Conservation (phyloP, 2,797 vertebrate genomes). For the Sorex maritimensis region DNA sequence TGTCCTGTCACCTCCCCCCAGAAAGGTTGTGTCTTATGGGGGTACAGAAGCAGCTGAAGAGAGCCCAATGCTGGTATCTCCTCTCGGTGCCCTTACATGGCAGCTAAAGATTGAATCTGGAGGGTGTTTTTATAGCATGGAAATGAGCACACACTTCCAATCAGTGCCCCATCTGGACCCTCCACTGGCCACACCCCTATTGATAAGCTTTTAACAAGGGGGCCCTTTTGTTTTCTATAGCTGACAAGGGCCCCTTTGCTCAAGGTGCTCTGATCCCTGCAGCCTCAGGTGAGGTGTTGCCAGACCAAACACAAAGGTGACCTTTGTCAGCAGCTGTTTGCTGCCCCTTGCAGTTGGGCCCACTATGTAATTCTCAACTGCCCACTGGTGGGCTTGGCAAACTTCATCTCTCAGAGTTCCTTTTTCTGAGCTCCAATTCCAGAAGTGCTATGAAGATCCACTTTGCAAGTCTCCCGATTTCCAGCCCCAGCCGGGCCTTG, state of each 20-base stretch:
- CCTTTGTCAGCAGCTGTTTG: not conserved
- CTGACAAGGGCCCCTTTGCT: not conserved
- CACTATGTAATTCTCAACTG: not conserved
- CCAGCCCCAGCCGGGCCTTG: not conserved
- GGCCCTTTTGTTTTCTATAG: not conserved
- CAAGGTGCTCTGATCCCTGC: not conserved
- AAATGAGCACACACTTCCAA: not conserved
- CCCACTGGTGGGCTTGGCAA: not conserved
- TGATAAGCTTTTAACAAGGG: not conserved
- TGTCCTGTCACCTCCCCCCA: too few relatives aligned
- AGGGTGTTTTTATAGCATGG: not conserved
- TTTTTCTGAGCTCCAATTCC: not conserved
- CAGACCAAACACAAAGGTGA: too few relatives aligned
- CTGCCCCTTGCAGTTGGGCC: not conserved
- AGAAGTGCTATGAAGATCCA: conserved; percentile 14
- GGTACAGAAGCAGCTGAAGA: not conserved
- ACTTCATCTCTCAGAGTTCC: not conserved
- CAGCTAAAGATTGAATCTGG: not conserved
- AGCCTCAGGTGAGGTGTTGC: too few relatives aligned
- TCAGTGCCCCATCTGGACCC: not conserved
- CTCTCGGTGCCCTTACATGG: not conserved
- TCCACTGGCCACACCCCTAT: rapidly evolving
- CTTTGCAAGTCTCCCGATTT: not conserved
- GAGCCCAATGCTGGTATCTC: not conserved
- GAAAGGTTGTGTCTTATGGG: not conserved